These are phyloP conservation scores for Papilio polytes DNA, from an alignment of 1,140 invertebrate species.

Conservation along the genomic window DNA sequence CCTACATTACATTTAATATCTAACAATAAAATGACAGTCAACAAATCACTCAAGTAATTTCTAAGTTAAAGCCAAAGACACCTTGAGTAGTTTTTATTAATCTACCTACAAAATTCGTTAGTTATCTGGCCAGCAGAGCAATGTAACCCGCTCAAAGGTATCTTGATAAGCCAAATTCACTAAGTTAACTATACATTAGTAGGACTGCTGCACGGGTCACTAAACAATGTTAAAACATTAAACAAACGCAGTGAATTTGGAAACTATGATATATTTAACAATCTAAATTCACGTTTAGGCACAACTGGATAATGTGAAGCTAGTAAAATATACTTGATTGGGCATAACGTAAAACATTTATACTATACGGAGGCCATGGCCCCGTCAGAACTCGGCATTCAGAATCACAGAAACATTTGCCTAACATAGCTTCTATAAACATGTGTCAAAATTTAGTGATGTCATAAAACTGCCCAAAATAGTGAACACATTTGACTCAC, in stretches of 20 bases:
- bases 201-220: conserved; percentile 64
- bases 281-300: conserved; percentile 65
- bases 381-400: conserved; percentile 57
- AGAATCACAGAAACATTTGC: conserved; percentile 66
- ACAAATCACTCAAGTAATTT: conserved; percentile 63
- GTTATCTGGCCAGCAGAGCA: conserved; percentile 61
- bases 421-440: conserved; percentile 63
- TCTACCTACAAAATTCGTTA: conserved; percentile 44
- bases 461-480: conserved; percentile 50
- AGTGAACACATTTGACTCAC: conserved; percentile 36
- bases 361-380: conserved; percentile 50
- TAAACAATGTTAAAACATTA: conserved; percentile 65
- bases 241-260: conserved; percentile 61
- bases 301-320: conserved; percentile 73
- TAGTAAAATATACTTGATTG: conserved; percentile 75
- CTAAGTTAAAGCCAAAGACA: conserved; percentile 53
- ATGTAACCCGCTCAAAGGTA: conserved; percentile 45
- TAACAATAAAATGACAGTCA: conserved; percentile 75
- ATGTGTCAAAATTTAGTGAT: conserved; percentile 59
- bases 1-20: conserved; percentile 69
- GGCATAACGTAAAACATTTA: conserved; percentile 59
- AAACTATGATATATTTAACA: conserved; percentile 57
- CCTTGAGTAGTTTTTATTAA: conserved; percentile 49
- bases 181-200: conserved; percentile 53
- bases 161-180: conserved; percentile 46